These are phyloP conservation scores for Podabrus alpinus DNA, from an alignment of 2,888 invertebrate genomes.

Conservation along the genomic window DNA sequence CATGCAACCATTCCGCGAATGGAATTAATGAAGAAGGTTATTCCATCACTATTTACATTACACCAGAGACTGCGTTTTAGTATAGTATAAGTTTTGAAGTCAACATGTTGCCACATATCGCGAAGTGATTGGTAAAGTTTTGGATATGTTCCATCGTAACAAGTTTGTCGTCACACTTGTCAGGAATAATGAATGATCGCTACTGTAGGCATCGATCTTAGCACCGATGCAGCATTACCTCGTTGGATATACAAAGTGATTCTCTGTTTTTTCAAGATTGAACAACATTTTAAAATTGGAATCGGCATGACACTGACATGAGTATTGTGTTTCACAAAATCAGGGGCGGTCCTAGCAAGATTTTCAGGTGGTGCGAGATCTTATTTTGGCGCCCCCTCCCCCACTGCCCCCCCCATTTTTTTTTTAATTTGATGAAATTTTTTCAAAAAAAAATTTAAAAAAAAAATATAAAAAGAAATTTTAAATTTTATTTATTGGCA, in stretches of 20 bases:
- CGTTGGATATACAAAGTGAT: too few species aligned
- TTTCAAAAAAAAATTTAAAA: too few species aligned
- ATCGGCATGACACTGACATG: conserved; percentile 80
- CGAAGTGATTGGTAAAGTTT: conserved; percentile 80
- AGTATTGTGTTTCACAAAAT: conserved; percentile 87
- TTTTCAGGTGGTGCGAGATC: too few species aligned
- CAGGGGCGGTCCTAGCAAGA: too few species aligned
- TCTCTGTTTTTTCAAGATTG: conserved; percentile 73
- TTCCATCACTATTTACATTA: conserved; percentile 99
- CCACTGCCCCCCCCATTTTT: too few species aligned
- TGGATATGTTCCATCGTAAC: conserved; percentile 86
- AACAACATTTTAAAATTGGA: conserved; percentile 71
- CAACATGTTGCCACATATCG: conserved; percentile 80
- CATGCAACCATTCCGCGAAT: conserved; percentile 99
- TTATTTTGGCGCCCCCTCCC: too few species aligned
- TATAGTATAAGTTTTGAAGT: conserved; percentile 95
- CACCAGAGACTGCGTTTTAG: conserved; percentile 92
- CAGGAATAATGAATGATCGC: conserved; percentile 94
- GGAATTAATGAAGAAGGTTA: conserved; percentile 94
- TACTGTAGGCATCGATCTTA: too few species aligned
- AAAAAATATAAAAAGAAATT: too few species aligned
- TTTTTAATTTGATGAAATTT: too few species aligned
- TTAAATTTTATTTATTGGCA: too few species aligned
- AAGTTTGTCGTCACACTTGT: conserved; percentile 94
- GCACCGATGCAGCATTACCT: too few species aligned